Evolutionary conservation across 2,113 vertebrate genomes (phyloP).

Genomic region (Tamias sibiricus): DNA sequence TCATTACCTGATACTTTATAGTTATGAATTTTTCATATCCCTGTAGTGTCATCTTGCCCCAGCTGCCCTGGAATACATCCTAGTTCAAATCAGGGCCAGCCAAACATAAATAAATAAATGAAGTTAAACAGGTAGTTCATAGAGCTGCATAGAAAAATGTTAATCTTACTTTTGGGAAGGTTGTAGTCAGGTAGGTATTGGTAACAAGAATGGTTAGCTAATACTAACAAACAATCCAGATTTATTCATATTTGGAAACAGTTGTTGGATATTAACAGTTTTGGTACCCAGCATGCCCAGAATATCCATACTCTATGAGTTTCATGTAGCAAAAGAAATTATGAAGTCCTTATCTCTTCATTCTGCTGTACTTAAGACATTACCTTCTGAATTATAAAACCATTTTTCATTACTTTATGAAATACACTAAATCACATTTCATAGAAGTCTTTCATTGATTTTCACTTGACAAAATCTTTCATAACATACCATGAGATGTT

Average conservation of each 20-base stretch:
- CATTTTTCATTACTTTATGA: slow-evolving; percentile 21
- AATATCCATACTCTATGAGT: not conserved
- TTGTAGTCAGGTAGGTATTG: not conserved
- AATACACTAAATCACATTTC: slow-evolving; percentile 30
- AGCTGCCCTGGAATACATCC: slow-evolving; percentile 49
- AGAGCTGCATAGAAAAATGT: slow-evolving; percentile 13
- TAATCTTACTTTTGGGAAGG: not conserved
- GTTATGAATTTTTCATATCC: slow-evolving; percentile 73
- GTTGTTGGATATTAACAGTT: not conserved
- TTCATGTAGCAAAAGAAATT: not conserved
- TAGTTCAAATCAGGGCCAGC: slow-evolving; percentile 68
- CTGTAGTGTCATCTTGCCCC: slow-evolving; percentile 61
- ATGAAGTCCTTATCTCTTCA: not conserved
- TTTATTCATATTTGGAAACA: slow-evolving; percentile 26
- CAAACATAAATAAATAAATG: slow-evolving; percentile 69
- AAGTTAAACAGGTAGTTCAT: slow-evolving; percentile 67
- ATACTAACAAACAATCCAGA: slow-evolving; percentile 40
- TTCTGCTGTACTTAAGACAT: not conserved
- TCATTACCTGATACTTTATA: slow-evolving; percentile 67
- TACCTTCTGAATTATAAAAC: not conserved
- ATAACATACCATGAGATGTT: not conserved
- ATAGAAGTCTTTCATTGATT: not conserved
- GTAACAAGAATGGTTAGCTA: not conserved
- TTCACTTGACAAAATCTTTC: not conserved
- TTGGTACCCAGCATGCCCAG: not conserved